A percentile compares a stretch with the other conserved stretches of the same genome.
Evolutionary conservation across 2,113 vertebrate genomes (phyloP).

Genomic region (Alethe diademata): DNA sequence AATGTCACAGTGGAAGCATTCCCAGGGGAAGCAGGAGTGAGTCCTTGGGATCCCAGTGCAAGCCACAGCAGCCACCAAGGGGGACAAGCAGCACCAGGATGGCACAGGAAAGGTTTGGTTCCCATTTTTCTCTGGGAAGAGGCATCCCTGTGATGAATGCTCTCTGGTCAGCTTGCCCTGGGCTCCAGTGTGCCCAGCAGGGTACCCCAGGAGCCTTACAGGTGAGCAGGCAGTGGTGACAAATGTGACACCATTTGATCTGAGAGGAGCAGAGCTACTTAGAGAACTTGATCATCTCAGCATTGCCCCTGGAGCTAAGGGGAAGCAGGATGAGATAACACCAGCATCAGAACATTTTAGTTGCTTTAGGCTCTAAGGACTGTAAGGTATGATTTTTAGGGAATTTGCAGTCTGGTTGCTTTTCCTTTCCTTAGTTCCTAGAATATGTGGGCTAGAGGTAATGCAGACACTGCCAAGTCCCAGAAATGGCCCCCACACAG

Average conservation of each 20-base stretch:
- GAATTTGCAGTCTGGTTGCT: neutral
- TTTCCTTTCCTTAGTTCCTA: neutral
- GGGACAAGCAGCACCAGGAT: rapidly evolving
- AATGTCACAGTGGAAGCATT: neutral
- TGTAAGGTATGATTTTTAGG: neutral
- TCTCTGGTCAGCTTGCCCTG: neutral
- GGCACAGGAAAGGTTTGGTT: rapidly evolving
- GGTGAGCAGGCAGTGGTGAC: neutral
- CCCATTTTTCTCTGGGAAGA: neutral
- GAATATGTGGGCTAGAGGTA: neutral
- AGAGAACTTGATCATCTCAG: neutral
- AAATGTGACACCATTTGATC: neutral
- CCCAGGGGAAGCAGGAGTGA: neutral
- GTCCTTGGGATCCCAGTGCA: neutral
- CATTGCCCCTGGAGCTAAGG: neutral
- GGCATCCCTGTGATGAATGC: neutral
- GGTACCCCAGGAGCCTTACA: neutral
- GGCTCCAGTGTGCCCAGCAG: neutral
- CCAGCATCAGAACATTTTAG: neutral
- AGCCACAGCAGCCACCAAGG: neutral
- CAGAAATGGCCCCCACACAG: neutral
- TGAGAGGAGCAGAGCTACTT: neutral
- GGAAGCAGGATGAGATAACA: neutral
- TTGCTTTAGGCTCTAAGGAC: neutral
- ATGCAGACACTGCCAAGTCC: neutral